Base-by-base conservation (phyloP, 2,888 invertebrate species). In the Trachelus iudaicus region DNA sequence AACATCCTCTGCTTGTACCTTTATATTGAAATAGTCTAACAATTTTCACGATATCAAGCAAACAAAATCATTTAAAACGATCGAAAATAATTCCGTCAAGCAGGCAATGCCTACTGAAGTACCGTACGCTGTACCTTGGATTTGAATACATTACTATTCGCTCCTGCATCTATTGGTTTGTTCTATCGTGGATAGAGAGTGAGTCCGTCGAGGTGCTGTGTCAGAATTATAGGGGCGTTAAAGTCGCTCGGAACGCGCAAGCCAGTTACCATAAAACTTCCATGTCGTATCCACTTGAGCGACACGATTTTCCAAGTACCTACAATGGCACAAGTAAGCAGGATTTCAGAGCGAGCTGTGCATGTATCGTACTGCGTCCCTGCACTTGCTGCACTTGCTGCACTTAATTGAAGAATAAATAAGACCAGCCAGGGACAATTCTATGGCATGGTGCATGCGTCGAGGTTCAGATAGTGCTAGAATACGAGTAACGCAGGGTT, bases 371-470 rank as follows among this genome's bases (percentile, higher is more conserved):
- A 74, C 83, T 81, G 84, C 84, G 79, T 81, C 71, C 80, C 81
- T 80, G 81, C 73, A 83, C 83, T 84, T 85, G 35, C 34, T 34
- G 34, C 34, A 34, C 34, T 34, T 34, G 34, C 11, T 81, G 81
- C 73, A 83, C 83, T 84, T 86, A 85, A 87, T 85, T 87, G 86
- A 86, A 86, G 86, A 85, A 88, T 88, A 88, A 87, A 88, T 85
- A 86, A 85, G 85, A 83, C 83, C 82, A 79, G 76, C 80, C 82
- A 77, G 79, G 35, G 15, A 40, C 40, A 15, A 15, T 40, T 40
- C 40, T 15, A 40, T 40, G 40, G 40, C 15, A 40, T 15, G 76
- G 73, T 34, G 73, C 74, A 77, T 82, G 80, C 79, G 81, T 81
- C 81, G 79, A 81, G 81, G 79, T 83, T 82, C 79, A 83, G 87